Conservation (phyloP, 2,888 invertebrate species). For the Bimastos eiseni region DNA sequence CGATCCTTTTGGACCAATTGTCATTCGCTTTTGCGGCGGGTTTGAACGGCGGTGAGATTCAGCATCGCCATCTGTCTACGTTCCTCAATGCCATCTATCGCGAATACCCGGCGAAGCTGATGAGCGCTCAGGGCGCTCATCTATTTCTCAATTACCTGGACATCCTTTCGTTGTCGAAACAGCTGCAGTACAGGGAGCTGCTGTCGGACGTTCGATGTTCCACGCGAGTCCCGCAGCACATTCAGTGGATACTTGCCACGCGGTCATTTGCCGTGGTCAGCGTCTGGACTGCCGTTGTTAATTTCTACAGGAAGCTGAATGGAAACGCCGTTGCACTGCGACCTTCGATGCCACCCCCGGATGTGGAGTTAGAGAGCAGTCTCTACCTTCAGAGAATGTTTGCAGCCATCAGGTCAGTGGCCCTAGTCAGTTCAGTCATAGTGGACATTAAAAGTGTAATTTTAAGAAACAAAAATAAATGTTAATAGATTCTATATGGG, state of each 20-base stretch:
- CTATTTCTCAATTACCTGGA: slow-evolving; percentile 59
- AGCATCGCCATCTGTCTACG: slow-evolving; percentile 50
- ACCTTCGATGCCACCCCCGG: slow-evolving; percentile 27
- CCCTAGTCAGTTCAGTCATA: no score
- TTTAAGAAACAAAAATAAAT: no score
- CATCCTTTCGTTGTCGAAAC: slow-evolving; percentile 53
- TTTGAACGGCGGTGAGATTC: slow-evolving; percentile 50
- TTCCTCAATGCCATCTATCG: slow-evolving; percentile 55
- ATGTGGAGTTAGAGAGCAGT: slow-evolving; percentile 34
- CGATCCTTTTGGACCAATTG: slow-evolving; percentile 56
- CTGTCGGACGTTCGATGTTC: slow-evolving; percentile 59
- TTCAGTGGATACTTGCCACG: slow-evolving; percentile 58
- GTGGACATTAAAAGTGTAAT: no score
- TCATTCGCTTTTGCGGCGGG: slow-evolving; percentile 57
- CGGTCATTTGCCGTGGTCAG: slow-evolving; percentile 58
- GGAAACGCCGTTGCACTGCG: slow-evolving; percentile 25
- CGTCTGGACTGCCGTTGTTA: slow-evolving; percentile 57
- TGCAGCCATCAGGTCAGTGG: slow-evolving; percentile 51
- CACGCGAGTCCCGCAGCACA: slow-evolving; percentile 56
- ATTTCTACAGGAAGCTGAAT: slow-evolving; percentile 52
- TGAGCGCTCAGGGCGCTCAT: slow-evolving; percentile 53
- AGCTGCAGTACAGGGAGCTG: slow-evolving; percentile 52
- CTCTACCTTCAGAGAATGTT: slow-evolving; percentile 49
- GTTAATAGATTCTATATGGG: no score
- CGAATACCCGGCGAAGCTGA: slow-evolving; percentile 56